Base-by-base conservation (phyloP, 2,113 vertebrate species). In the Symphodus melops region DNA sequence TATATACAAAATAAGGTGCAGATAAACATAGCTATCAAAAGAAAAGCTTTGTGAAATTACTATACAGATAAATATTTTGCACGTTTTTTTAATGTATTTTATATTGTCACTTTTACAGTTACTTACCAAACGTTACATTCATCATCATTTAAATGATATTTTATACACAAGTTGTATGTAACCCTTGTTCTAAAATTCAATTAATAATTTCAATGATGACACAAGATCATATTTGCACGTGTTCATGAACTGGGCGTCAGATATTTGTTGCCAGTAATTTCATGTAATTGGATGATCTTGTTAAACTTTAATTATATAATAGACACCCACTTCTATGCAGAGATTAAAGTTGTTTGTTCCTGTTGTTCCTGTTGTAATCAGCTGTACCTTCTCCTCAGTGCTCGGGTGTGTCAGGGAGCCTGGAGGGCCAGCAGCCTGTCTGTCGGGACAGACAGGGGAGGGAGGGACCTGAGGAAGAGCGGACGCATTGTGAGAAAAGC, bases 401-500 rank as follows among this genome's bases (percentile, higher is more conserved):
- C 63, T 2, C 82, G 56, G 55, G 76, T 82, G 60, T 89, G 88
- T 83, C 90, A 78, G 23, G 86, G 83, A 14, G 64, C 77, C 7
- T 85, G 88, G 87, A 75, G 92, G 39, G 82, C 88, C 0, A 88
- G 92, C 82, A 92, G 86, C 56, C 93, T 91, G 75, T 79, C 92
- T 0, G 62, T 75, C 39, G 89, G 92, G 75, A 75, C 86, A 10
- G 90, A 92, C 75, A 71, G 92, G 64, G 49, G 49, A 63, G 70
- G 68, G 11, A 77, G 92, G 36, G 94, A 95, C 85, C 94, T 90
- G 89, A 90, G 94, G 88, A 97, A 96, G 82, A 88, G 91, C 0
- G 88, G 95, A 0, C 90, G 95, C 54, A 96, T 96, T 21, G 90
- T 97, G 61, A 94, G 96, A 25, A 97, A 97, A 86, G 95, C 93